Percentiles rank a stretch among this genome's conserved stretches.
These are phyloP conservation scores for Alfaro cultratus DNA, from an alignment of 2,797 vertebrate genomes.

Conservation along the genomic window DNA sequence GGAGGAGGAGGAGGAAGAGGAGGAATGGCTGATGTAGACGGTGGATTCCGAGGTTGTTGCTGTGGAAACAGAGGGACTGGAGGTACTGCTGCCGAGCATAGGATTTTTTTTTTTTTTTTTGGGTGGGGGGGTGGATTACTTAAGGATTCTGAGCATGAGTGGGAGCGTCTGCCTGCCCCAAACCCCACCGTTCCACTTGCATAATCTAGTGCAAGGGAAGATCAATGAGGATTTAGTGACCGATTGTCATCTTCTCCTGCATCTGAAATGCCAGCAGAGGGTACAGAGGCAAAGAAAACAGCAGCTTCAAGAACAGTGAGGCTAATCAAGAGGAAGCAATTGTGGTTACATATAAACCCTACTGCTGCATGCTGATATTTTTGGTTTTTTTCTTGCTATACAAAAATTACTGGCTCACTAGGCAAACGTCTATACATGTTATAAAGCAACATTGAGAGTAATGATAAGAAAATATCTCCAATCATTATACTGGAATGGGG, in stretches of 20 bases:
- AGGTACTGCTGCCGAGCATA: constrained; percentile 68
- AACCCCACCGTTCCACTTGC: constrained; percentile 72
- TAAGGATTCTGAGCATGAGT: constrained; percentile 82
- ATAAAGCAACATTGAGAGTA: neutral
- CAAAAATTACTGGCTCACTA: constrained; percentile 6
- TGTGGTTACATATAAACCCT: constrained; percentile 43
- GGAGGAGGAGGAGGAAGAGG: constrained; percentile 41
- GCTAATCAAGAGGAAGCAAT: constrained; percentile 57
- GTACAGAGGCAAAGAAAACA: constrained; percentile 52
- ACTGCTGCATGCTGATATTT: constrained; percentile 23
- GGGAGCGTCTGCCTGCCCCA: constrained; percentile 75
- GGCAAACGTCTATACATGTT: neutral
- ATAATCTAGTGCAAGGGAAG: constrained; percentile 78
- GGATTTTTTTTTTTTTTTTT: constrained; percentile 52
- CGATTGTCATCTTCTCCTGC: constrained; percentile 75
- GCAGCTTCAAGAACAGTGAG: constrained; percentile 57
- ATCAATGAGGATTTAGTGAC: constrained; percentile 79
- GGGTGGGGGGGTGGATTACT: constrained; percentile 73
- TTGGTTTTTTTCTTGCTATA: neutral
- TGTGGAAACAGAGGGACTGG: constrained; percentile 83
- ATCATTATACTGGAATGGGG: neutral
- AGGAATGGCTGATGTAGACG: constrained; percentile 78
- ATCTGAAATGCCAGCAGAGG: constrained; percentile 69
- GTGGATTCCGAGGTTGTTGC: constrained; percentile 86
- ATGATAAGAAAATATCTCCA: neutral